Evolutionary conservation across 2,113 vertebrate genomes (phyloP), one percentile per base, ranked within the genome.

Genomic region (Grallaria varia): DNA sequence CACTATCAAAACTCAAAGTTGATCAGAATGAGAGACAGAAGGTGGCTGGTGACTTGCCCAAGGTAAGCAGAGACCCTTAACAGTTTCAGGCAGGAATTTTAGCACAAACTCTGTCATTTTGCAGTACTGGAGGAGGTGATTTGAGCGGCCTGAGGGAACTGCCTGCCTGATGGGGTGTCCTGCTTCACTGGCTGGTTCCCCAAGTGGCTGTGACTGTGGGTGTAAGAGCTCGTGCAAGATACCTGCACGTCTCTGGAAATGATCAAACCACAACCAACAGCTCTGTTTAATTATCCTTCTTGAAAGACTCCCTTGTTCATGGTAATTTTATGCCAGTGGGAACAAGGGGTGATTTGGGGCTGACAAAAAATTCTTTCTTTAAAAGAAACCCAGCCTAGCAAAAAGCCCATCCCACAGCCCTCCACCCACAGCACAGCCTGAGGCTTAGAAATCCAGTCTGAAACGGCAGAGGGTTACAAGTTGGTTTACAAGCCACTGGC

Each of bases 21-120:
- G 99, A 99, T 96, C 98, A 99, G 47, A 98, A 85, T 0, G 99
- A 99, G 97, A 97, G 99, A 62, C 98, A 99, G 97, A 99, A 98
- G 58, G 98, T 99, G 55, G 99, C 99, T 62, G 98, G 97, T 81
- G 99, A 99, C 96, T 97, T 99, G 73, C 98, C 98, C 83, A 99
- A 99, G 99, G 99, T 99, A 97, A 98, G 89, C 19, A 35, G 72
- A 81, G 56, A 64, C 59, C 9, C 12, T 35, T 8, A 40, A 30
- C 33, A 40, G 24, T 4, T 67, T 24, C 12, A 45, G 12, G 3
- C 33, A 3, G 16, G 33, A 77, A 52, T n/a, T 12, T n/a, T 16
- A 11, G 2, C 8, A 8, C 40, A 56, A 67, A 13, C 15, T 24
- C 12, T 78, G 30, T 25, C 9, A 55, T 28, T 81, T 12, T 13